These are phyloP conservation scores for Callionymus lyra DNA, from an alignment of 2,113 vertebrate genomes.

Conservation along the genomic window DNA sequence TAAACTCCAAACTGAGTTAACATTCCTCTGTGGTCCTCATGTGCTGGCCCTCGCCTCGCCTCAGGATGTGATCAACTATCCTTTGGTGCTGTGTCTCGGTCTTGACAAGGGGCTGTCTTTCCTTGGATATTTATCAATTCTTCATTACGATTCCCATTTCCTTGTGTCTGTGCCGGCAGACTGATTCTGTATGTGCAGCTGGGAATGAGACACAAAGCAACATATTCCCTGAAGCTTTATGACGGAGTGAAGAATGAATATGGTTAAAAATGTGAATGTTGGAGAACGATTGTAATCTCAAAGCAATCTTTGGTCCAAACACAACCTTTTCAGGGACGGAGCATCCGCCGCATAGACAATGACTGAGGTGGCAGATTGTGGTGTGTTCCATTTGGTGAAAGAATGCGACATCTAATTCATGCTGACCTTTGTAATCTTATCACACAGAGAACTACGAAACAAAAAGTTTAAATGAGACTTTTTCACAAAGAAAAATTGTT, in stretches of 20 bases:
- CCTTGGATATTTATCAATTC: constrained; percentile 40
- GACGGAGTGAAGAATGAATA: constrained; percentile 2
- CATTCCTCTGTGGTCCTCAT: constrained; percentile 29
- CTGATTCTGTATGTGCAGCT: constrained; percentile 11
- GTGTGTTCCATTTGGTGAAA: constrained; percentile 9
- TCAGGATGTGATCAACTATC: constrained; percentile 40
- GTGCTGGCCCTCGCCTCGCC: constrained; percentile 29
- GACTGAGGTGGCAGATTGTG: constrained; percentile 17
- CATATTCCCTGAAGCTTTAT: constrained; percentile 1
- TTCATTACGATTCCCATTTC: constrained; percentile 37
- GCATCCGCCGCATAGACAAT: constrained; percentile 21
- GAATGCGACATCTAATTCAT: constrained; percentile 25
- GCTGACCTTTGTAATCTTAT: constrained; percentile 22
- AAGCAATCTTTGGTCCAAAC: constrained; percentile 30
- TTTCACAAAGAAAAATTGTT: constrained; percentile 9
- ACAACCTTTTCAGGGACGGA: constrained; percentile 10
- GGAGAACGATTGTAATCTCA: constrained; percentile 31
- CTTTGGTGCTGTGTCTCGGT: constrained; percentile 27
- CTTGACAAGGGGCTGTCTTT: constrained; percentile 43
- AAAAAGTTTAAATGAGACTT: constrained; percentile 8
- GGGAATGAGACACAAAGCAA: constrained; percentile 2
- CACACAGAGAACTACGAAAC: constrained; percentile 3
- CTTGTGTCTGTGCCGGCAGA: constrained; percentile 13
- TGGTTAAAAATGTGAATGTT: constrained; percentile 13
- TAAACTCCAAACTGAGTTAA: constrained; percentile 30